Conservation (phyloP, 2,113 vertebrate genomes). For the Cacatua alba region DNA sequence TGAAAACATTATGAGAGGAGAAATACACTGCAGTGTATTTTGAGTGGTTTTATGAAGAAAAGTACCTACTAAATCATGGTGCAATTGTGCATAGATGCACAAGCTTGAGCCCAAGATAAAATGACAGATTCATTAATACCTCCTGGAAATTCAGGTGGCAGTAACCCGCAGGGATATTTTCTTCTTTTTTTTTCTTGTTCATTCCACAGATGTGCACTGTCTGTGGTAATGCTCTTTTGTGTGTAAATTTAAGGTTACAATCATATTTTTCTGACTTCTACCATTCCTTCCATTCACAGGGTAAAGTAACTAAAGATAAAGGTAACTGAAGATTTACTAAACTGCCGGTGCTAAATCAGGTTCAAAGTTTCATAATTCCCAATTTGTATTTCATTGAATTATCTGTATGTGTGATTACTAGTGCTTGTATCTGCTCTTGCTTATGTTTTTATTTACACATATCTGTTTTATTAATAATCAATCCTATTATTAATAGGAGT, state of each 20-base stretch:
- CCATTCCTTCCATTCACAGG: neutral
- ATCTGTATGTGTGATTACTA: neutral
- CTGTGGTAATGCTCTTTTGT: neutral
- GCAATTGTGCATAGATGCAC: neutral
- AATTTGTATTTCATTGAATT: neutral
- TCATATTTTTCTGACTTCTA: neutral
- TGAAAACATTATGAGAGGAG: neutral
- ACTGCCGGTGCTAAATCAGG: neutral
- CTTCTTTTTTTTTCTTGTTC: neutral
- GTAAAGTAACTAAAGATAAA: neutral
- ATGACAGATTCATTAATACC: neutral
- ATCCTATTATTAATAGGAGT: neutral
- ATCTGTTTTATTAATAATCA: neutral
- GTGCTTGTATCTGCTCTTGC: neutral
- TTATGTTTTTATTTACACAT: neutral
- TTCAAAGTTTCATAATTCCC: neutral
- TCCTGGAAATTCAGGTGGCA: neutral
- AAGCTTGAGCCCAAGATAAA: neutral
- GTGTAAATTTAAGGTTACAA: neutral
- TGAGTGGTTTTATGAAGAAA: neutral
- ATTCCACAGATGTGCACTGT: neutral
- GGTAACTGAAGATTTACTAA: neutral
- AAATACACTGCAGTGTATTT: neutral
- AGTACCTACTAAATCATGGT: neutral
- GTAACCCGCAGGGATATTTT: neutral